Conservation (phyloP, 2,113 vertebrate genomes). For the Anthoscopus minutus region DNA sequence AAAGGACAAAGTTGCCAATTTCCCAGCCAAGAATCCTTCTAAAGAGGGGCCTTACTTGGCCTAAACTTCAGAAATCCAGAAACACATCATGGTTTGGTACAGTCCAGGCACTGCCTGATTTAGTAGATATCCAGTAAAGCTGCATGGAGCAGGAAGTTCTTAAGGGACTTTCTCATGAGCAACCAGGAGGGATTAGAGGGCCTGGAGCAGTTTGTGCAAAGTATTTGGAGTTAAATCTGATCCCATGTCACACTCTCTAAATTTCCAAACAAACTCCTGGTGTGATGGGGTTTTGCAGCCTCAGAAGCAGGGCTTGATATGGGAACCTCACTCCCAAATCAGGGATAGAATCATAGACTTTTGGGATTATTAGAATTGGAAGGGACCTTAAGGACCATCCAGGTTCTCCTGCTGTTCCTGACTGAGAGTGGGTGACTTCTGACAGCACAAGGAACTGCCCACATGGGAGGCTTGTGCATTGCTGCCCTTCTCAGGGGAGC, state of each 20-base stretch:
- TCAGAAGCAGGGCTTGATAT: fast-evolving
- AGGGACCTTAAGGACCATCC: not conserved
- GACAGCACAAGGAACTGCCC: not conserved
- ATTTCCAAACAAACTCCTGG: not conserved
- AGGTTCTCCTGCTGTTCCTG: not conserved
- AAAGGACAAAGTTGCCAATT: fast-evolving
- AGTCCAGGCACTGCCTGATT: not conserved
- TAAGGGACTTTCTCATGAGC: not conserved
- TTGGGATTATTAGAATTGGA: not conserved
- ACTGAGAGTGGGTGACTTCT: not conserved
- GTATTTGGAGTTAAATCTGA: not conserved
- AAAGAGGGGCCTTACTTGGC: not conserved
- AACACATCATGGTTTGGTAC: fast-evolving
- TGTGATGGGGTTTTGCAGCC: not conserved
- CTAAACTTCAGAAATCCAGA: not conserved
- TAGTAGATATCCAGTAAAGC: not conserved
- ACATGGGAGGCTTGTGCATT: not conserved
- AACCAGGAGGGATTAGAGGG: not conserved
- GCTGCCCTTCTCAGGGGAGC: not conserved
- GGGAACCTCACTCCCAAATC: not conserved
- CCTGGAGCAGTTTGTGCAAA: not conserved
- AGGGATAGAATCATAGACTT: not conserved
- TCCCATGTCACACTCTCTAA: not conserved
- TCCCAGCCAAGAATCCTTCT: not conserved
- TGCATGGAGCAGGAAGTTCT: not conserved